These are phyloP conservation scores for Drosophila punjabiensis DNA, from an alignment of 1,140 invertebrate genomes.

Conservation along the genomic window DNA sequence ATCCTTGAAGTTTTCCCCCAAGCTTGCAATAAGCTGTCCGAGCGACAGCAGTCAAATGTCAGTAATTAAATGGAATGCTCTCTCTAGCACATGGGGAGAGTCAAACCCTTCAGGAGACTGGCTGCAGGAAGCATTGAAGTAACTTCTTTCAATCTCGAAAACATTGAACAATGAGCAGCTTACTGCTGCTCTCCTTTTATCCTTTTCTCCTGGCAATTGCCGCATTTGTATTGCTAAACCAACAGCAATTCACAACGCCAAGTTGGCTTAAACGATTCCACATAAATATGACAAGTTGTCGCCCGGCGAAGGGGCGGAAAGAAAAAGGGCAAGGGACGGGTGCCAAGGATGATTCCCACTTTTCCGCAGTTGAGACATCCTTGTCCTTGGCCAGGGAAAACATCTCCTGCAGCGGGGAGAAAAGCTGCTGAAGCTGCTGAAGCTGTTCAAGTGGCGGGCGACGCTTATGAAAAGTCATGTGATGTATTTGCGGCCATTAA, in stretches of 20 bases:
- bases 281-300: conserved; percentile 78
- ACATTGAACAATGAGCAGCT: conserved; percentile 34
- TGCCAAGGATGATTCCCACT: conserved; percentile 35
- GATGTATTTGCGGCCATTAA: conserved; percentile 81
- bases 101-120: conserved; percentile 15
- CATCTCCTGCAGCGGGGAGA: conserved; percentile 21
- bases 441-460: conserved; percentile 63
- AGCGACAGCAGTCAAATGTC: conserved; percentile 37
- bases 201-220: conserved; percentile 51
- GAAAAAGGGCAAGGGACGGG: background rate
- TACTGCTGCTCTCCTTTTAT: conserved; percentile 4
- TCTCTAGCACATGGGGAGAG: conserved; percentile 40
- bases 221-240: conserved; percentile 64
- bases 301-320: conserved; percentile 25
- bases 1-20: conserved; percentile 10
- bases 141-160: conserved; percentile 48
- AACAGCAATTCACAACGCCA: conserved; percentile 36
- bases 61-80: conserved; percentile 74
- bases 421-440: conserved; percentile 17
- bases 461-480: conserved; percentile 78
- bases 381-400: conserved; percentile 50
- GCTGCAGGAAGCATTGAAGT: conserved; percentile 28
- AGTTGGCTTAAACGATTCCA: conserved; percentile 73
- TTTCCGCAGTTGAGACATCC: conserved; percentile 50
- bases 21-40: conserved; percentile 17